A percentile compares a stretch with the other conserved stretches of the same genome.
phyloP scores from a whole-genome alignment of 2,797 vertebrate species.

The Gymnothorax javanicus region DNA sequence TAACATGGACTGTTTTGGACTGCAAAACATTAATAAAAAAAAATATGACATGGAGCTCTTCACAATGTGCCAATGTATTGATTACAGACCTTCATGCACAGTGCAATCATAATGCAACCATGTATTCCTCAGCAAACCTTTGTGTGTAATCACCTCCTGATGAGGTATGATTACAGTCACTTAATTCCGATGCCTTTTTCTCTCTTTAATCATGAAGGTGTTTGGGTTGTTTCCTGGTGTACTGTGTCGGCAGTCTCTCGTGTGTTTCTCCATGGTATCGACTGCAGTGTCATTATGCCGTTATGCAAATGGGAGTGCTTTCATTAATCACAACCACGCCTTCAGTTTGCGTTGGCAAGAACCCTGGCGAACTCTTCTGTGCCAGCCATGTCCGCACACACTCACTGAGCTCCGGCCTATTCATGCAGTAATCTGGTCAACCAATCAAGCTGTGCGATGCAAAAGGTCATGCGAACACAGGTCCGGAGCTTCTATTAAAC shows the following conservation, averaged over 20 bases:
- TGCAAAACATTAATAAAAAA: background rate
- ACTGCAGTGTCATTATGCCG: background rate
- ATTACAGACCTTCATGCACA: too few species aligned
- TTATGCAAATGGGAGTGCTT: background rate
- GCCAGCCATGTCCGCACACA: too few species aligned
- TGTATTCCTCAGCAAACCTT: background rate
- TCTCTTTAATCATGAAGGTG: background rate
- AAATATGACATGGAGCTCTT: too few species aligned
- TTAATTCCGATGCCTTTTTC: background rate
- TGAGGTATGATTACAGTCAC: conserved; percentile 1
- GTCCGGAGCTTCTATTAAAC: too few species aligned
- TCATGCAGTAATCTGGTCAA: too few species aligned
- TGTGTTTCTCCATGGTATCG: background rate
- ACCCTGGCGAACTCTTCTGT: too few species aligned
- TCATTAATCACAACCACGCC: background rate
- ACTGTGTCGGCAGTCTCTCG: background rate
- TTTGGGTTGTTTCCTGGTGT: background rate
- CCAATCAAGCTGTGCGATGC: too few species aligned
- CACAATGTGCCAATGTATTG: too few species aligned
- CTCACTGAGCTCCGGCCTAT: too few species aligned
- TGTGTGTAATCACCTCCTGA: background rate
- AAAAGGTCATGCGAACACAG: too few species aligned
- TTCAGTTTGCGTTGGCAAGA: too few species aligned
- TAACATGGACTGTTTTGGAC: background rate
- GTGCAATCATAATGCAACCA: too few species aligned